Percentiles rank a stretch among this genome's conserved stretches.
Evolutionary conservation across 2,888 invertebrate genomes (phyloP).

Genomic region (Rosalia funebris): DNA sequence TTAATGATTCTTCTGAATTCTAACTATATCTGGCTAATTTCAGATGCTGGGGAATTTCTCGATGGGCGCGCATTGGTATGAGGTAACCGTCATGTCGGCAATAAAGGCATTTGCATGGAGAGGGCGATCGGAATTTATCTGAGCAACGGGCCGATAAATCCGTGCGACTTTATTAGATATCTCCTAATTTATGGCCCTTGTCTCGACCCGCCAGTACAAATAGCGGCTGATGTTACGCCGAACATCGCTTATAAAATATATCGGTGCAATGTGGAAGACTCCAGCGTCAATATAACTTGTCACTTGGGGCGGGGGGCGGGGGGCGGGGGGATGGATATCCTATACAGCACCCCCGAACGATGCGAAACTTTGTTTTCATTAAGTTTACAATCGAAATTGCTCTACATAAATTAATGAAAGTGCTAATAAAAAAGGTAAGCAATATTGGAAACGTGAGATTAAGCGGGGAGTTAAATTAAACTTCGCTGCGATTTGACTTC

Average conservation of each 20-base stretch:
- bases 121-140: conserved; percentile 62
- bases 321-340: conserved; percentile 11
- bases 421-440: conserved; percentile 38
- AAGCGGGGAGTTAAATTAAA: conserved; percentile 6
- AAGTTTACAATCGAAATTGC: conserved; percentile 46
- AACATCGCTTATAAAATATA: conserved; percentile 57
- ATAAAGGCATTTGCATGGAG: conserved; percentile 59
- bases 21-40: not conserved
- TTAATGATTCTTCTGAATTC: too few species aligned
- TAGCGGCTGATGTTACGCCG: conserved; percentile 56
- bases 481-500: not conserved
- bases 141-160: conserved; percentile 63
- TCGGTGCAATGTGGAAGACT: conserved; percentile 50
- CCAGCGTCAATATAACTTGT: conserved; percentile 48
- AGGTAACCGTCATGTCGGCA: conserved; percentile 32
- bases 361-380: conserved; percentile 46
- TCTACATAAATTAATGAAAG: conserved; percentile 44
- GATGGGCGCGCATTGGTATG: conserved; percentile 5
- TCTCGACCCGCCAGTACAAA: conserved; percentile 60
- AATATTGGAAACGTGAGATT: conserved; percentile 33
- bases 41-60: not conserved
- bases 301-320: conserved; percentile 29
- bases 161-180: conserved; percentile 66
- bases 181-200: conserved; percentile 64
- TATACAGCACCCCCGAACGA: conserved; percentile 33